Evolutionary conservation across 2,888 invertebrate species (phyloP), one percentile per base, ranked within the genome.

Genomic region (Cosmopolites sordidus): DNA sequence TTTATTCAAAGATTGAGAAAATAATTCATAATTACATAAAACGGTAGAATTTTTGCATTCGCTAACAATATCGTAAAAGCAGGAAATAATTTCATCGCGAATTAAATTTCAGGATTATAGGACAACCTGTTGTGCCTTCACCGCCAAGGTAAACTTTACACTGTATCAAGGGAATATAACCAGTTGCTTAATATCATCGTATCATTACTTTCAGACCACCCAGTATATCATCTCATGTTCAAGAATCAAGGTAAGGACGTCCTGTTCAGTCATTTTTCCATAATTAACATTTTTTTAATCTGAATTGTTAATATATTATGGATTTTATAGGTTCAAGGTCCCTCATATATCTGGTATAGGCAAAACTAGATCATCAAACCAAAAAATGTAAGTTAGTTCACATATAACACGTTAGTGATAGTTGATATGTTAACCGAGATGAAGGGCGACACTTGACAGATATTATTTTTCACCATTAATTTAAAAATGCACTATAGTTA

Each of bases 91-190:
- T n/a, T n/a, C n/a, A n/a, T n/a, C n/a, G n/a, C n/a, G n/a, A n/a
- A n/a, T n/a, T 37, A 4, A 4, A 12, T 37, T 37, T 37, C n/a
- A 37, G n/a, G 37, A n/a, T 37, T 8, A 12, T 8, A 3, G 22
- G 8, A 37, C 37, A 37, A 12, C 37, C 4, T 5, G 11, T n/a
- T 4, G n/a, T 37, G 11, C 12, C 14, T 37, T 37, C 51, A 8
- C 51, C 46, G 18, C 46, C 55, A 22, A 46, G 55, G 55, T 51
- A 54, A 48, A 18, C 14, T 9, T 29, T 6, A 41, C 11, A 37
- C 22, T 8, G 8, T 8, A 37, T n/a, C 3, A 12, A 37, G 11
- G n/a, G n/a, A 37, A 37, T 37, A n/a, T 8, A 6, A n/a, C 4
- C 11, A 11, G 4, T 37, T 37, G 37, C 14, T 37, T n/a, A 3